A percentile compares a stretch with the other conserved stretches of the same genome.
phyloP scores from a whole-genome alignment of 2,888 invertebrate species.

The Cepaea hortensis region DNA sequence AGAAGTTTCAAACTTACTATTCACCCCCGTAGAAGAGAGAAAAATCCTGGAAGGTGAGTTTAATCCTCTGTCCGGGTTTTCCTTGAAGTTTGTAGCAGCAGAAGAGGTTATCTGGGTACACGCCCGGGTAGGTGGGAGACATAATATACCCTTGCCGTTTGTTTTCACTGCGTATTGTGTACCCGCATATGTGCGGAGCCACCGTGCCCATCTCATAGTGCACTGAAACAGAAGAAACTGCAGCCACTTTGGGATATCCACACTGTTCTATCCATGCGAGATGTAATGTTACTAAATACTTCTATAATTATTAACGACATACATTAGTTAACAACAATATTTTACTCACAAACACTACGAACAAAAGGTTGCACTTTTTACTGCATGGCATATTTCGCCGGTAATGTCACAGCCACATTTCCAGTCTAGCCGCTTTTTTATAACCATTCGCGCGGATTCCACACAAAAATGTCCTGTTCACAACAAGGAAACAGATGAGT shows the following conservation, averaged over 20 bases:
- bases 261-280: conserved; percentile 33
- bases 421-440: too few species aligned
- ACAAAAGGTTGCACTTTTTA: too few species aligned
- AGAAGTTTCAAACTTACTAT: conserved; percentile 85
- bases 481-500: too few species aligned
- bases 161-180: conserved; percentile 84
- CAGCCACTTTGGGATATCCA: conserved; percentile 55
- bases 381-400: too few species aligned
- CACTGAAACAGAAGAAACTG: conserved; percentile 78
- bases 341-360: too few species aligned
- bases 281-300: neutral
- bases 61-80: conserved; percentile 90
- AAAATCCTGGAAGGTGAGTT: conserved; percentile 97
- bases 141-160: conserved; percentile 89
- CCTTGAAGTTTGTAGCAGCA: conserved; percentile 91
- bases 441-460: too few species aligned
- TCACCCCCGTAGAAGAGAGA: conserved; percentile 98
- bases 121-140: conserved; percentile 98
- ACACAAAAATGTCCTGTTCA: too few species aligned
- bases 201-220: conserved; percentile 91
- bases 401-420: too few species aligned
- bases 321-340: neutral
- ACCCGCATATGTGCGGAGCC: conserved; percentile 89
- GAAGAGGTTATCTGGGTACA: conserved; percentile 96
- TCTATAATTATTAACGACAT: neutral